phyloP scores from a whole-genome alignment of 2,888 invertebrate genomes.

The Endotricha flammealis region DNA sequence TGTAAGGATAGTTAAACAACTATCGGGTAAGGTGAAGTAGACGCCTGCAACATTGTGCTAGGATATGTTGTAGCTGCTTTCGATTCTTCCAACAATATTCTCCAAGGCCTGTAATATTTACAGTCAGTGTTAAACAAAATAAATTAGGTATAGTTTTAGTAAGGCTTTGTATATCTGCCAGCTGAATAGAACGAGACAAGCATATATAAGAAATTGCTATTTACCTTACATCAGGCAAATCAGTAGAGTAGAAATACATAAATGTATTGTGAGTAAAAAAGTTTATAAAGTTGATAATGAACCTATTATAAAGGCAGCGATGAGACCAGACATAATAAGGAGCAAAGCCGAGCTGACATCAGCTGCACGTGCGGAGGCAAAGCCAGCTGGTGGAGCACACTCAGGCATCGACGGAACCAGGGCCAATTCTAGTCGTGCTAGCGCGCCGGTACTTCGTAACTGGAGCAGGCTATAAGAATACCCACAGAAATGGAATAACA shows the following conservation, averaged over 20 bases:
- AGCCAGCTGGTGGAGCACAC: constrained; percentile 72
- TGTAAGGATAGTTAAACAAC: too few species aligned
- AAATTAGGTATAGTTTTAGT: too few species aligned
- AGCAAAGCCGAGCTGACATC: constrained; percentile 79
- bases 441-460: constrained; percentile 52
- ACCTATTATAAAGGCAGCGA: constrained; percentile 48
- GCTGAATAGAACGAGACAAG: too few species aligned
- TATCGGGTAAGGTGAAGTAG: constrained; percentile 31
- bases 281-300: too few species aligned
- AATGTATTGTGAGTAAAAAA: too few species aligned
- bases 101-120: constrained; percentile 43
- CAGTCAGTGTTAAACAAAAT: constrained; percentile 2
- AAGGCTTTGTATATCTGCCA: too few species aligned
- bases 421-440: constrained; percentile 52
- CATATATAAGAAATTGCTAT: too few species aligned
- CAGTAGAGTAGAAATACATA: too few species aligned
- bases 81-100: constrained; percentile 65
- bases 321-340: constrained; percentile 65
- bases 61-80: constrained; percentile 28
- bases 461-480: constrained; percentile 58
- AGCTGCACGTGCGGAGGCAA: constrained; percentile 77
- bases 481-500: too few species aligned
- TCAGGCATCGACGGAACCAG: constrained; percentile 72
- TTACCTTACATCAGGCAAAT: too few species aligned
- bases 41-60: constrained; percentile 28